Conservation (phyloP, 2,797 vertebrate genomes). For the Gila robusta region DNA sequence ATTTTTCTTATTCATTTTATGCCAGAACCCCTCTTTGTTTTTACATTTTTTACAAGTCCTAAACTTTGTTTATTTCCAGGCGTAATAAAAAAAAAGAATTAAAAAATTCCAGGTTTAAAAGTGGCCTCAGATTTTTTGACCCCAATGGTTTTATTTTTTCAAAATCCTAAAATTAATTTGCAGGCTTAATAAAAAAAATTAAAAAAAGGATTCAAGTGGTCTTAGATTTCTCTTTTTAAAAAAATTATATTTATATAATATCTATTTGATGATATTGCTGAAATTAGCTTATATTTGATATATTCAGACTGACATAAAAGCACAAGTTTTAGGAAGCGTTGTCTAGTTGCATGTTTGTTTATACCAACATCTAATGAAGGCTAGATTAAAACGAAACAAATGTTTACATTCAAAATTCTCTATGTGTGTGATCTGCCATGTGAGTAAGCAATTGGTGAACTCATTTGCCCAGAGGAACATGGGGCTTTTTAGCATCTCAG, state of each 20-base stretch:
- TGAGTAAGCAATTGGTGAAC: constrained; percentile 46
- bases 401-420: constrained; percentile 21
- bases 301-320: neutral
- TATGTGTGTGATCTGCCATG: constrained; percentile 36
- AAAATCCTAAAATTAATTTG: neutral
- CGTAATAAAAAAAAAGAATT: neutral
- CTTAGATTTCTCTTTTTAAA: neutral
- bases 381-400: neutral
- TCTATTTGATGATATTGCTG: neutral
- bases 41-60: neutral
- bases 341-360: neutral
- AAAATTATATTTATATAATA: neutral
- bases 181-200: no score
- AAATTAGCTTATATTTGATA: neutral
- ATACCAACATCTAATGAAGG: neutral
- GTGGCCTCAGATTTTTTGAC: no score
- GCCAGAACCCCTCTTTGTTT: neutral
- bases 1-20: neutral
- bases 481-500: constrained; percentile 54
- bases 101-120: neutral
- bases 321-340: no score
- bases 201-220: neutral
- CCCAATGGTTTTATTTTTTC: no score
- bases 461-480: constrained; percentile 46
- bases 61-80: neutral